phyloP scores from a whole-genome alignment of 2,113 vertebrate species.

The Ceyx cyanopectus region DNA sequence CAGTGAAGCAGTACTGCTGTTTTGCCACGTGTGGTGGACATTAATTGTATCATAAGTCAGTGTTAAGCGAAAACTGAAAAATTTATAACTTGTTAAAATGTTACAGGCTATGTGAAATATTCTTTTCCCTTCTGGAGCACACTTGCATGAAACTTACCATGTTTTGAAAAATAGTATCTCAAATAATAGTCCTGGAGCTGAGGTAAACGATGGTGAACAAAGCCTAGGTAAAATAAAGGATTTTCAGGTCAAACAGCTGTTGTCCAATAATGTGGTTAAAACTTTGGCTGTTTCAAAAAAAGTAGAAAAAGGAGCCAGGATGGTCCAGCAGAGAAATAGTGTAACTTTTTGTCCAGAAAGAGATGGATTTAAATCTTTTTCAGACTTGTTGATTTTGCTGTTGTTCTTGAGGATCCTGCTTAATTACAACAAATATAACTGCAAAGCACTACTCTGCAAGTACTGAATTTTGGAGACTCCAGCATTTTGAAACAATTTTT shows the following conservation, averaged over 20 bases:
- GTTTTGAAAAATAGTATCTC: neutral
- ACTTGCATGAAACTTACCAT: neutral
- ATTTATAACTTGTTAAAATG: neutral
- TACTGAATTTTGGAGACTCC: neutral
- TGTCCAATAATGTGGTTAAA: neutral
- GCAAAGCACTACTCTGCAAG: neutral
- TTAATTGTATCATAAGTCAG: neutral
- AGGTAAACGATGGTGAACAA: neutral
- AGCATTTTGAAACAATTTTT: neutral
- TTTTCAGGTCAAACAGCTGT: neutral
- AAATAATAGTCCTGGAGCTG: neutral
- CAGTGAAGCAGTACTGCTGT: no score
- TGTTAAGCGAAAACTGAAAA: neutral
- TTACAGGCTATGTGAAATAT: accelerated
- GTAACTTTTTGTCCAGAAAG: neutral
- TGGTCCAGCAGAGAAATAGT: neutral
- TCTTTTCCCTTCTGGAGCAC: neutral
- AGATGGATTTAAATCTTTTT: neutral
- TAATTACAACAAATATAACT: neutral
- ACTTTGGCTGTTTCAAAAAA: neutral
- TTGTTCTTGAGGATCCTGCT: neutral
- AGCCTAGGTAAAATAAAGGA: neutral
- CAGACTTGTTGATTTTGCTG: neutral
- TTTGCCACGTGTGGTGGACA: neutral
- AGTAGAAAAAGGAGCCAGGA: neutral